Evolutionary conservation across 2,113 vertebrate species (phyloP).

Genomic region (Rostratula benghalensis): DNA sequence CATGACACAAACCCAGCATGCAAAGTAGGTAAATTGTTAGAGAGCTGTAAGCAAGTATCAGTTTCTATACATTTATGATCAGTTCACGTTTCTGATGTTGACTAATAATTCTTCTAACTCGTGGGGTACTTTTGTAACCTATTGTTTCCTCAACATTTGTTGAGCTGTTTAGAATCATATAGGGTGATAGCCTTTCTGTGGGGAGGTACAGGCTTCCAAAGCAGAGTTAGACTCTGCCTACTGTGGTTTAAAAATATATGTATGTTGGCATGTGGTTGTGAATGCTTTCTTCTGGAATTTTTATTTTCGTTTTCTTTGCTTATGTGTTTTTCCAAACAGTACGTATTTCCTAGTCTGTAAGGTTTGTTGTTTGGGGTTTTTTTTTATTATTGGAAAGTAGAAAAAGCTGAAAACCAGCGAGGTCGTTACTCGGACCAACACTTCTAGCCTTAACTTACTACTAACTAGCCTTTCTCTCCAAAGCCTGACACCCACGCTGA

Average conservation of each 20-base stretch:
- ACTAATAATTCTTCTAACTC: background rate
- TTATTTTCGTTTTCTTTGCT: background rate
- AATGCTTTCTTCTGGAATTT: background rate
- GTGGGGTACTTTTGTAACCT: conserved; percentile 15
- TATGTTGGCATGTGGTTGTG: background rate
- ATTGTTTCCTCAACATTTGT: background rate
- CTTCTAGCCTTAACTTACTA: background rate
- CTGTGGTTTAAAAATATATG: background rate
- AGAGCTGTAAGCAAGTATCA: background rate
- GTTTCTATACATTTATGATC: background rate
- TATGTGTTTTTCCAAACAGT: background rate
- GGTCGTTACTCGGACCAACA: fast-evolving
- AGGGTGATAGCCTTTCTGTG: background rate
- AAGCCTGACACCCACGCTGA: background rate
- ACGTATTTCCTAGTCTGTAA: background rate
- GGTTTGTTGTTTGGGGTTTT: too few relatives aligned
- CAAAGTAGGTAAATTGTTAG: background rate
- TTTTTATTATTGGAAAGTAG: background rate
- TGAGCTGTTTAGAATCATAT: background rate
- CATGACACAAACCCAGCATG: background rate
- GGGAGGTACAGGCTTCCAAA: background rate
- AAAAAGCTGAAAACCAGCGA: background rate
- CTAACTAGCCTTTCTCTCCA: background rate
- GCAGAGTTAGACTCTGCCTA: background rate
- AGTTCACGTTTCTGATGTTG: background rate